Base-by-base conservation (phyloP, 2,888 invertebrate species). In the Microplitis manilae region DNA sequence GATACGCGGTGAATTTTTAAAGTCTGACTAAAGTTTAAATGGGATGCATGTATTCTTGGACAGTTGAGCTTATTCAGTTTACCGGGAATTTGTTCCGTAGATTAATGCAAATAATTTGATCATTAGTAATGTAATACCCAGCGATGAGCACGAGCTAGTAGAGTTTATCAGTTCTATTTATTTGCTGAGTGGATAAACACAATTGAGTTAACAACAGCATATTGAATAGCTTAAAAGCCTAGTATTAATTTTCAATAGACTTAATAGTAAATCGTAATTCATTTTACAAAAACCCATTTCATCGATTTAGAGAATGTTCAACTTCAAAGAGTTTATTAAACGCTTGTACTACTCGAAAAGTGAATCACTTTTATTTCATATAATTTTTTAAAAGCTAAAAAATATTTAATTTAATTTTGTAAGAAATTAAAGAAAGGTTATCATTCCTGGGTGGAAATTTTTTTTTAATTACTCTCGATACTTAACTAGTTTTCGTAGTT, bases 141-240 rank as follows among this genome's bases (percentile, higher is more conserved):
- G 15, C 62, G 50, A 50, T 50, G 50, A 50, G 50, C 5, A 50
- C 50, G 50, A 13, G 5, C 50, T 9, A 41, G 8, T 5, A 30
- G 50, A 5, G 50, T 62, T 20, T 62, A 62, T 62, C 62, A 17
- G 20, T 8, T 20, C 62, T 15, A 62, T 17, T 62, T 62, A 62
- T 62, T 15, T 62, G 62, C 62, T 15, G 62, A 62, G 62, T 62
- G 20, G 62, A 62, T 62, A 62, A 62, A 62, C 62, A 17, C 62
- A 20, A 62, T 62, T 20, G 20, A 20, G 15, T 62, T 62, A 50
- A 50, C 50, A 50, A 62, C 62, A 17, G 17, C 62, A 62, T 62
- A 62, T 62, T 62, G 62, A 62, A 20, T 62, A 7, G 62, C 20
- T 20, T 62, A 15, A 62, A 62, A 20, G 50, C 50, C 9, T 4